Evolutionary conservation across 2,113 vertebrate genomes (phyloP).

Genomic region (Cynocephalus volans): DNA sequence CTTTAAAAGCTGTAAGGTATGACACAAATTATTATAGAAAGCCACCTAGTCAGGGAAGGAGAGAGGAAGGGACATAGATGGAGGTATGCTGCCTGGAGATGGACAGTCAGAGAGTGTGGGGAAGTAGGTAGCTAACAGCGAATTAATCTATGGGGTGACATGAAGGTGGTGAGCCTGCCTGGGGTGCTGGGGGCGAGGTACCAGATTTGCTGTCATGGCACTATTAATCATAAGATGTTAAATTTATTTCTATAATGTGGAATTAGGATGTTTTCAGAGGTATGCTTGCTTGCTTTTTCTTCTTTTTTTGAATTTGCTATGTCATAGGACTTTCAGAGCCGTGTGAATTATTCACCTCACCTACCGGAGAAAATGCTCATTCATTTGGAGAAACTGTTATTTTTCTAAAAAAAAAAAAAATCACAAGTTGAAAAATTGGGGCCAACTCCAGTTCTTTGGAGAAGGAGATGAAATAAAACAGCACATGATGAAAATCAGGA

Average conservation of each 20-base stretch:
- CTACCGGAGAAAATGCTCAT: background rate
- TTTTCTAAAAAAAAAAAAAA: background rate
- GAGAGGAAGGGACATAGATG: background rate
- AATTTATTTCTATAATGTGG: background rate
- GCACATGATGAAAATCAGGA: background rate
- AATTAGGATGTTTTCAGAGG: conserved; percentile 3
- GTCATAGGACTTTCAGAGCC: background rate
- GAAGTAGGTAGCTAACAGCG: too few species aligned
- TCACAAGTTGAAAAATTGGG: background rate
- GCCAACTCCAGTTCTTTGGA: background rate
- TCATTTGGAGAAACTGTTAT: background rate
- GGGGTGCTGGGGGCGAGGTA: background rate
- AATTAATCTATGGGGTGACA: background rate
- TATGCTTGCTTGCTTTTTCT: background rate
- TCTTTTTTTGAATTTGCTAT: background rate
- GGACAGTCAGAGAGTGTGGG: background rate
- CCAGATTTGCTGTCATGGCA: background rate
- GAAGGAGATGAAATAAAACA: background rate
- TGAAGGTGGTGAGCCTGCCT: background rate
- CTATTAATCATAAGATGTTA: background rate
- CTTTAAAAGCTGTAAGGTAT: background rate
- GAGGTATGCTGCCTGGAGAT: background rate
- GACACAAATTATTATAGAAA: conserved; percentile 17
- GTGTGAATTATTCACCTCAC: background rate
- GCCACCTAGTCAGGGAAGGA: background rate